Base-by-base conservation (phyloP, 1,140 invertebrate genomes). In the Manduca sexta region DNA sequence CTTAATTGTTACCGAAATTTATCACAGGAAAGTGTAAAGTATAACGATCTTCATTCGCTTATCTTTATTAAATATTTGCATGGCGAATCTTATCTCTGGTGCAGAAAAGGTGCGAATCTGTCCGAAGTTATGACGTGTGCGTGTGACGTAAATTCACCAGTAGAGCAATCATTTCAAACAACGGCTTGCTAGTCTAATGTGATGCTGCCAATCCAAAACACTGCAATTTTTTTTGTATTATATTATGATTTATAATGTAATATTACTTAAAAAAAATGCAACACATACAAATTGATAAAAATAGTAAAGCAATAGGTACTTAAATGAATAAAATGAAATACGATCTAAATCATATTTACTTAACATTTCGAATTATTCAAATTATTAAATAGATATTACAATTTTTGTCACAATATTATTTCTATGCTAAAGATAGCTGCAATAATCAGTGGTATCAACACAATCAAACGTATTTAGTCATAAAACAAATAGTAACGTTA, bases 21-120 rank as follows among this genome's bases (percentile, higher is more conserved):
- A 75, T 75, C 73, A 63, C 62, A 52, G 54, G 57, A 73, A 73
- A 75, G 71, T 67, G 77, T 72, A 81, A 81, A 81, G 77, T 81
- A 65, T 81, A 81, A 81, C 74, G 77, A 81, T 81, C 75, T 35
- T 72, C 63, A 54, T 52, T 62, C 47, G 43, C 53, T 78, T 79
- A 79, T 81, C 77, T 61, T 13, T 53, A 60, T 39, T 75, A 61
- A 79, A 79, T 77, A 77, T 81, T 79, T 65, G 72, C 52, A 35
- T 17, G 55, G 46, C 44, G 38, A 70, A 78, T 75, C 74, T 81
- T 78, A 78, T 81, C 74, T 58, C 48, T 54, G 45, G 56, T 69
- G 67, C 56, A 64, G 64, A 70, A 73, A 63, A 65, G 60, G 65
- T 56, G 64, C 67, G 64, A 77, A 74, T 69, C 68, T 52, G 50